Base-by-base conservation (phyloP, 2,888 invertebrate genomes). In the Hypsopygia costalis region DNA sequence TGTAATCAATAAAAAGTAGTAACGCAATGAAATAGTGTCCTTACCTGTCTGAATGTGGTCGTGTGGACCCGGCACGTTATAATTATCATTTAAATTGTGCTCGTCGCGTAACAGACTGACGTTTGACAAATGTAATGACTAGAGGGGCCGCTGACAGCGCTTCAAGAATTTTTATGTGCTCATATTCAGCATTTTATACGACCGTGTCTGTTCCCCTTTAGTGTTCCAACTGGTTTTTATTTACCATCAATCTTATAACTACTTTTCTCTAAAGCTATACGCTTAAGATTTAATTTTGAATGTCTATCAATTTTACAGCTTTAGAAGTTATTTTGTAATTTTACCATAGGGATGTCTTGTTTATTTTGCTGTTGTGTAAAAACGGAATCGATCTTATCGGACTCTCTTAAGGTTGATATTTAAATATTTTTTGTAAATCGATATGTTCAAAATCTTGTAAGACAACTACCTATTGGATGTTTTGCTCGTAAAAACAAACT, bases 51-150 rank as follows among this genome's bases (percentile, higher is more conserved):
- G 61, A 56, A 57, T 55, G 57, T 55, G 57, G 28, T 33, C 27
- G 39, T 33, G 27, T 39, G 25, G 32, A 57, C 55, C 61, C 58
- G 62, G 63, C 74, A 69, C 78, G 71, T 78, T 76, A 76, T 81
- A 86, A 87, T 87, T 87, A 86, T 80, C 86, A 87, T 87, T 81
- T 82, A 86, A 86, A 86, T 83, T 70, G 85, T 79, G 69, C 73
- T 70, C 77, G 75, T 75, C 70, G 70, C 80, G 83, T 77, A 75
- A 75, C 81, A 63, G 71, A 57, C 70, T 81, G 86, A 86, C 87
- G 83, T 76, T 82, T 86, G 87, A 87, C 86, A 83, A 86, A 87
- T 86, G 85, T 86, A 78, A 85, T 82, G 81, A 76, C 79, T 78
- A 77, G 73, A 69, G 74, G 71, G 73, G 69, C 63, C 68, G 70